Conservation (phyloP, 2,113 vertebrate species). For the Pomatostomus ruficeps region DNA sequence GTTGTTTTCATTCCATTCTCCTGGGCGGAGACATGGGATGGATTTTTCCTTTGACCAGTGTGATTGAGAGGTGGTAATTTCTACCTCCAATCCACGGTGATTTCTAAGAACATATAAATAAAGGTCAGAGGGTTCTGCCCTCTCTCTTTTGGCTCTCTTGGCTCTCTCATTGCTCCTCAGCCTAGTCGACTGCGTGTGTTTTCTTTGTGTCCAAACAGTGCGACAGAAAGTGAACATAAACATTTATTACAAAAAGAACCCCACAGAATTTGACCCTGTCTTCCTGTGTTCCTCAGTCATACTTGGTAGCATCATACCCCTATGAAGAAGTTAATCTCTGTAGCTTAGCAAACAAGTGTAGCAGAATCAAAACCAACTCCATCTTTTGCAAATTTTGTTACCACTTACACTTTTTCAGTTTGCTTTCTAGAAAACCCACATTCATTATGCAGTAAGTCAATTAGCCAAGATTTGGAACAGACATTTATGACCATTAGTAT, state of each 20-base stretch:
- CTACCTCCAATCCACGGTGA: too few relatives aligned
- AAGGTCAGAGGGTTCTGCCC: too few relatives aligned
- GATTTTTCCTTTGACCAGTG: too few relatives aligned
- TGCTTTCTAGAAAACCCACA: neutral
- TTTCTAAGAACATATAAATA: too few relatives aligned
- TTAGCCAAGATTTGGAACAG: neutral
- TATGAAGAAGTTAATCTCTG: neutral
- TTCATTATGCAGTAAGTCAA: neutral
- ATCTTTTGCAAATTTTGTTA: neutral
- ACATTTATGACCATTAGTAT: neutral
- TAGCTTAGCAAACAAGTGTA: neutral
- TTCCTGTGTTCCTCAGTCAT: neutral
- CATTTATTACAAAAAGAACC: neutral
- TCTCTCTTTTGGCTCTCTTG: too few relatives aligned
- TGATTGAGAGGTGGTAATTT: too few relatives aligned
- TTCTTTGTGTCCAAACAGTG: too few relatives aligned
- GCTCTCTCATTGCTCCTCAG: too few relatives aligned
- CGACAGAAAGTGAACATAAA: too few relatives aligned
- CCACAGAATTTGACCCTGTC: neutral
- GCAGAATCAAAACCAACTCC: neutral
- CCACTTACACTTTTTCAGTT: neutral
- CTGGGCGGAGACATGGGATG: too few relatives aligned
- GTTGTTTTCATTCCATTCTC: too few relatives aligned
- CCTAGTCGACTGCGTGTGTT: too few relatives aligned
- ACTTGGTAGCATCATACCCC: neutral